Base-by-base conservation (phyloP, 2,888 invertebrate genomes). In the Pedicia rivosa region DNA sequence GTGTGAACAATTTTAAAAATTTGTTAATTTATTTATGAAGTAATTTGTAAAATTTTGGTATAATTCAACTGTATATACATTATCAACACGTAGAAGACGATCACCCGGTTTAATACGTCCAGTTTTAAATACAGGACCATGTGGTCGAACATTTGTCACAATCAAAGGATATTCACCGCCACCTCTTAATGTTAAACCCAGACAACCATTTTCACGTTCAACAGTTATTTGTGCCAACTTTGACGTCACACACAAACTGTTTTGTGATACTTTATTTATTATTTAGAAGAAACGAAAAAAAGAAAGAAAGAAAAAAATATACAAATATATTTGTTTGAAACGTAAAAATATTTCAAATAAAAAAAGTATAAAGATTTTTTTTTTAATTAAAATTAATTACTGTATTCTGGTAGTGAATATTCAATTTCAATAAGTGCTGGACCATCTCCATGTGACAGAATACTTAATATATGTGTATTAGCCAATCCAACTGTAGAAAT, bases 91-190 rank as follows among this genome's bases (percentile, higher is more conserved):
- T 40, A 92, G 53, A 17, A 94, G 64, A 16, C 92, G 73, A 57
- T 94, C 94, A 3, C 94, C 92, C 20, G 86, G 78, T 55, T 88
- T 80, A 44, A 94, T 78, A 43, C 88, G 74, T 0, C 91, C 90
- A 40, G 83, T 84, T 51, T 83, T 83, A 45, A 90, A 84, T 3
- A 91, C 90, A 1, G 92, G 83, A 0, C 92, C 88, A 37, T 84
- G 82, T 8, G 84, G 76, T 45, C 90, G 68, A 5, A 94, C 82
- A 50, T 87, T 81, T 0, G 91, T 92, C 25, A 95, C 82, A 5
- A 87, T 78, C 44, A 94, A 61, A 0, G 92, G 87, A 45, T 80
- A 73, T 32, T 74, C 68, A 36, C 77, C 74, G 5, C 91, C 91
- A 6, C 81, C 80, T 29, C 91, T 67, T 40, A 94, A 65, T 3